Base-by-base conservation (phyloP, 1,140 invertebrate genomes). In the Vanessa tameamea region DNA sequence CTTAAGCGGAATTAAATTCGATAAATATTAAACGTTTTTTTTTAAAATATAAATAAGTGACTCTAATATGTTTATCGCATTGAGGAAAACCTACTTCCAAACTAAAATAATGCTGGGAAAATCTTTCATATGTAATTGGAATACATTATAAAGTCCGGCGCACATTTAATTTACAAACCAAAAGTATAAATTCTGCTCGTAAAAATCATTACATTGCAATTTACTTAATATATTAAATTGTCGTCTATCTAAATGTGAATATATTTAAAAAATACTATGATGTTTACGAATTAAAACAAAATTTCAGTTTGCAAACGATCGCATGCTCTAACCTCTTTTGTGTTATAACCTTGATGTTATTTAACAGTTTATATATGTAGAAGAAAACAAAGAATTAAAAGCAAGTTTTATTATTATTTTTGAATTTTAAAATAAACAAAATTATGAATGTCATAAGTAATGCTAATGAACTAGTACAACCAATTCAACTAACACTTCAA, bases 251-350 rank as follows among this genome's bases (percentile, higher is more conserved):
- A 57, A 57, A 57, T 23, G 2, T 57, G 20, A 12, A 57, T 9
- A 20, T 23, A 13, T 57, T 20, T 23, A 57, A 57, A 57, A 14
- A 9, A 53, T 53, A 16, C 5, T 53, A 8, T 57, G 12, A 12
- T 57, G 20, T 57, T 57, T 12, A 11, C 7, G 15, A 61, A 31
- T 31, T 61, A 31, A 61, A 59, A 59, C 57, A 23, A 37, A 61
- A 57, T 23, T n/a, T 61, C 5, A 61, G 26, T 61, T 61, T 61
- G 57, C 57, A 20, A 43, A 61, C 14, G 31, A 31, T 37, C 57
- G 57, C 57, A 61, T 61, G 57, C 31, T 37, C 57, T 61, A 61
- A 61, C 57, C 57, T 37, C 12, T 31, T 51, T 61, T 61, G 57
- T 61, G 57, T 61, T 61, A 37, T 61, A 61, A 37, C 57, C 23